phyloP scores from a whole-genome alignment of 2,888 invertebrate genomes.

The Drosophila rellima region DNA sequence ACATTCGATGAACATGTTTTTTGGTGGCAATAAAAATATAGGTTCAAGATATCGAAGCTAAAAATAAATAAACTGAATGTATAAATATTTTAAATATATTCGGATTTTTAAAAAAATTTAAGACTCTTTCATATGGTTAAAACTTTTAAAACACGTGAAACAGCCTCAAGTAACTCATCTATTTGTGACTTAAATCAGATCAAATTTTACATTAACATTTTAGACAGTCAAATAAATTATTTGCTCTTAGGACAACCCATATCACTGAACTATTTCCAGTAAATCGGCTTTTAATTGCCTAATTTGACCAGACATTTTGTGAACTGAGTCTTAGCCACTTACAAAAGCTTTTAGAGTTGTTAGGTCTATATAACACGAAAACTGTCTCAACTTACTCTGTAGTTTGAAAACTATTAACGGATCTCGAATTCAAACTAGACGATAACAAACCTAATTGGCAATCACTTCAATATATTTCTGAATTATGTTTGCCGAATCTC shows the following conservation, averaged over 20 bases:
- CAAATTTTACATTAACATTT: background rate
- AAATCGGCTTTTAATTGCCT: constrained; percentile 21
- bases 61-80: constrained; percentile 40
- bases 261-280: constrained; percentile 6
- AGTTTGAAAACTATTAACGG: constrained; percentile 3
- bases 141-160: background rate
- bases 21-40: constrained; percentile 23
- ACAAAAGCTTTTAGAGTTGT: background rate
- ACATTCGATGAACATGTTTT: constrained; percentile 12
- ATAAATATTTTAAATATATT: constrained; percentile 8
- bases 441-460: constrained; percentile 14
- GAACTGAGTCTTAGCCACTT: background rate
- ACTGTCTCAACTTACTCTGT: constrained; percentile 11
- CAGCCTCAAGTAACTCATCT: background rate
- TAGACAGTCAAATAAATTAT: background rate
- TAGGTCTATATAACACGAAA: background rate
- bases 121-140: background rate
- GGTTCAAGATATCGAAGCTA: constrained; percentile 19
- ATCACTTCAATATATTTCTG: background rate
- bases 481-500: constrained; percentile 14
- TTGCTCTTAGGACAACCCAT: background rate
- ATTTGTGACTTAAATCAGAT: background rate
- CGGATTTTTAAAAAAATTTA: background rate
- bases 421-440: background rate
- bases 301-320: constrained; percentile 1